A percentile compares a stretch with the other conserved stretches of the same genome.
phyloP scores from a whole-genome alignment of 2,888 invertebrate genomes.

The Drosophila hamatofila region DNA sequence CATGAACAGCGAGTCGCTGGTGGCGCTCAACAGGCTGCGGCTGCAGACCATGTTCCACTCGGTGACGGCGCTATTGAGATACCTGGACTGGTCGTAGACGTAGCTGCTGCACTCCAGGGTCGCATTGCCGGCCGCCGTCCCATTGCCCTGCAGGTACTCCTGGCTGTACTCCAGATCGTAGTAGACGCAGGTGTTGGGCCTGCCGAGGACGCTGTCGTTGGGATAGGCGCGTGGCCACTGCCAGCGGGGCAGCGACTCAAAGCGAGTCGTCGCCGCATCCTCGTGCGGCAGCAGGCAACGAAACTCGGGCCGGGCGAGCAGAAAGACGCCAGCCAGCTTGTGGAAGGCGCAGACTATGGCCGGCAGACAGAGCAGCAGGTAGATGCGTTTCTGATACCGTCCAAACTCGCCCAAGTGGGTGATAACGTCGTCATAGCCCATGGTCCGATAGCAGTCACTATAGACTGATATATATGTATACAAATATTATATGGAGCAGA shows the following conservation, averaged over 20 bases:
- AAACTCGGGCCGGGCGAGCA: conserved; percentile 88
- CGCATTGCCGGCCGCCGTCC: conserved; percentile 60
- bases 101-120: conserved; percentile 86
- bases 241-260: conserved; percentile 82
- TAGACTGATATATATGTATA: not conserved
- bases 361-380: conserved; percentile 89
- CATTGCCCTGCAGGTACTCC: conserved; percentile 76
- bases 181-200: conserved; percentile 87
- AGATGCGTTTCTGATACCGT: conserved; percentile 89
- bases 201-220: conserved; percentile 85
- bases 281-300: conserved; percentile 88
- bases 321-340: conserved; percentile 90
- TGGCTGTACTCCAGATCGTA: conserved; percentile 84
- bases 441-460: conserved; percentile 72
- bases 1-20: conserved; percentile 89
- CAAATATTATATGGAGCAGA: not conserved
- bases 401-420: conserved; percentile 90
- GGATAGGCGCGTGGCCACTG: conserved; percentile 87
- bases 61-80: conserved; percentile 88
- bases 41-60: conserved; percentile 91
- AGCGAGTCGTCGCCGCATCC: conserved; percentile 85
- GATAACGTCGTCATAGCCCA: conserved; percentile 91
- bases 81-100: conserved; percentile 88
- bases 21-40: conserved; percentile 88
- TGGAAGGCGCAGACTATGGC: conserved; percentile 91